Evolutionary conservation across 1,140 invertebrate species (phyloP), one percentile per base, ranked within the genome.

Genomic region (Cecropterus lyciades): DNA sequence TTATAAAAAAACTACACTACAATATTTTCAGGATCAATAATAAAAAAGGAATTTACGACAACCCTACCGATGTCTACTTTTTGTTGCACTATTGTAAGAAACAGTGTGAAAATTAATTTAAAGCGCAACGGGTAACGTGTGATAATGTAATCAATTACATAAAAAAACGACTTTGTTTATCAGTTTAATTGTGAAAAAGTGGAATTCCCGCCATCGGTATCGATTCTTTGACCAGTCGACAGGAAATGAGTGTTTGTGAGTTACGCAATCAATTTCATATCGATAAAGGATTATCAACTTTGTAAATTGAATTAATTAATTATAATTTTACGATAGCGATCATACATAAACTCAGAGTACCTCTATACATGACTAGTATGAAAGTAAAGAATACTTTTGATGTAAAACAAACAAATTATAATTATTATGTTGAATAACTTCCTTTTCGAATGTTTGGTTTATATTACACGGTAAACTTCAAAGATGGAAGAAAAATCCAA

Each of bases 141-240:
- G 43, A 60, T 60, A 46, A 46, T 48, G 24, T 48, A 48, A 37
- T 48, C 57, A 60, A 60, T 60, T 60, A 48, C 14, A 59, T 45
- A 20, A 45, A 59, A 59, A 59, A 59, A 16, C 40, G 8, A 16
- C 20, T 46, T n/a, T 14, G 17, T 56, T 17, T 24, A 56, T 56
- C 37, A 56, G 17, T 56, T 17, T 9, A 15, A 27, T 52, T 52
- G 30, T 52, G 49, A 52, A 52, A 52, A 52, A 33, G 30, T 4
- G n/a, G 37, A 14, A 53, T n/a, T 43, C 51, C 57, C 49, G 46
- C 49, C 49, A 48, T 40, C 48, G 30, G 60, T 20, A 43, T 27
- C 42, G 33, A 55, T 57, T 24, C 70, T 72, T 65, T 65, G 63
- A 69, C 66, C 43, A 65, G 57, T 33, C 6, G 17, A 53, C 30